Evolutionary conservation across 1,140 invertebrate genomes (phyloP), one percentile per base, ranked within the genome.

Genomic region (Scaptomyza hsui): DNA sequence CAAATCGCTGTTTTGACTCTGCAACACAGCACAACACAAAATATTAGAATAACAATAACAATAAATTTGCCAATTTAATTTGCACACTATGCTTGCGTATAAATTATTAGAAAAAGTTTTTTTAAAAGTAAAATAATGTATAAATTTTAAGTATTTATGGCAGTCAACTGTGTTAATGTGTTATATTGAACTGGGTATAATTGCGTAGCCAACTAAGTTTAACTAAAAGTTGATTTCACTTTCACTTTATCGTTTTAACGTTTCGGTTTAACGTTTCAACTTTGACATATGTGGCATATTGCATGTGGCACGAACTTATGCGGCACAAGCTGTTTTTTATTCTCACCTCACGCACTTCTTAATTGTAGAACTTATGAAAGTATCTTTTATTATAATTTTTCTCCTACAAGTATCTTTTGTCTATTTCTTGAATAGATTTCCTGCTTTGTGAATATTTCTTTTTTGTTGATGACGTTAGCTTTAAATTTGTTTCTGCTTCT

Each of bases 1-100:
- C 45, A 91, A 60, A 57, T 91, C 90, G 59, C 85, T 89, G 57
- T 60, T 89, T 61, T 91, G 90, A 53, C 85, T 89, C 90, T 91
- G 85, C 41, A 71, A 57, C 62, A 61, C 41, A 55, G 35, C 12
- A 35, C 45, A 12, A 48, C n/a, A 41, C 42, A 51, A 60, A 41
- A 39, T 10, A 26, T 16, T 15, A n/a, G 3, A 51, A 53, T 2
- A 49, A 63, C 49, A 60, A 56, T 49, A n/a, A 52, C 16, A 69
- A 69, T 24, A 21, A 21, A 45, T 26, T 47, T 47, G 4, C 0
- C n/a, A 52, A 52, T 52, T 52, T 13, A 19, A 19, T 26, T 26
- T 15, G 18, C 52, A 41, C 51, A 52, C 37, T 53, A 21, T n/a
- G 12, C 3, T 37, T 37, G 32, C n/a, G 32, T 37, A 12, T 7